phyloP scores from a whole-genome alignment of 2,113 vertebrate genomes.

The Piprites chloris region DNA sequence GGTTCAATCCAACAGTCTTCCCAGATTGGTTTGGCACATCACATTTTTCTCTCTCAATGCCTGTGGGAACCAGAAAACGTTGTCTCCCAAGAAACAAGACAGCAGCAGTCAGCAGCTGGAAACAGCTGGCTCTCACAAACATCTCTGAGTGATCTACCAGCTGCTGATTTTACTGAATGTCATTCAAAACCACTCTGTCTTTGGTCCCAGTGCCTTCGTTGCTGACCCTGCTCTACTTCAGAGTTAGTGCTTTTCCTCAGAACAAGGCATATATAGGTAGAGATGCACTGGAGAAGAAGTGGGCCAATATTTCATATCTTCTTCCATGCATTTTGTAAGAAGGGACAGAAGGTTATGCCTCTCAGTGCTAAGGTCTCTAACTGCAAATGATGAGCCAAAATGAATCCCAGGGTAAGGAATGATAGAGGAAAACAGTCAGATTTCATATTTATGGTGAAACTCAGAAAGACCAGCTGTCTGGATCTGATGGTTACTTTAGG shows the following conservation, averaged over 20 bases:
- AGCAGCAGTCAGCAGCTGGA: constrained; percentile 22
- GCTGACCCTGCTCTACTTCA: not conserved
- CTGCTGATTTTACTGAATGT: not conserved
- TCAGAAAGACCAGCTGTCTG: not conserved
- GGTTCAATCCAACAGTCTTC: not conserved
- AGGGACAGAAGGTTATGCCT: not conserved
- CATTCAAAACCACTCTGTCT: not conserved
- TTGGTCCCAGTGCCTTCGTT: not conserved
- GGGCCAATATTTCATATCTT: not conserved
- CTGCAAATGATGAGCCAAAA: not conserved
- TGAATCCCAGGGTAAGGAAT: not conserved
- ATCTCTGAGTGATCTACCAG: not conserved
- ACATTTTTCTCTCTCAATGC: not conserved
- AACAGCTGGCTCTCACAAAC: not conserved
- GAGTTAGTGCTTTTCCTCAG: not conserved
- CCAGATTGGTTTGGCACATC: not conserved
- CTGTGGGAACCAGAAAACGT: constrained; percentile 3
- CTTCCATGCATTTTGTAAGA: not conserved
- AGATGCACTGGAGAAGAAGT: not conserved
- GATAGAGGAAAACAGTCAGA: not conserved
- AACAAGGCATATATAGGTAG: not conserved
- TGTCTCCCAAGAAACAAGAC: not conserved
- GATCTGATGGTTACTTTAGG: not conserved
- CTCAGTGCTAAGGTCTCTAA: not conserved
- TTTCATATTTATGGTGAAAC: not conserved